phyloP scores from a whole-genome alignment of 2,113 vertebrate genomes.

The Poicephalus gulielmi region DNA sequence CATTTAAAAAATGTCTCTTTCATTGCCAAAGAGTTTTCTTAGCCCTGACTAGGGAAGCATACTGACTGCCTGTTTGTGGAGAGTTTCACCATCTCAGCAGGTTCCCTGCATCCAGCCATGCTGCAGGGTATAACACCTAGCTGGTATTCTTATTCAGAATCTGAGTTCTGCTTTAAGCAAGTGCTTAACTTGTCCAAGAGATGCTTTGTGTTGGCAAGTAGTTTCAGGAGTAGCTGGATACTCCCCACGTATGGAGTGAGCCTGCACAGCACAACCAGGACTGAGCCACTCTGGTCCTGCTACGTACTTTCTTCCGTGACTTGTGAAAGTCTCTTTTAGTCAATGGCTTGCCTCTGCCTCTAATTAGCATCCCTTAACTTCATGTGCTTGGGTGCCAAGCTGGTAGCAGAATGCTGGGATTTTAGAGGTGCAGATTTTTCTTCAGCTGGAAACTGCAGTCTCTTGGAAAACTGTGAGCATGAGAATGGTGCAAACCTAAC shows the following conservation, averaged over 20 bases:
- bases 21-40: not conserved
- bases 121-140: not conserved
- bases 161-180: not conserved
- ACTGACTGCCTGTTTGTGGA: not conserved
- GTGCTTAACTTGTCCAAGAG: not conserved
- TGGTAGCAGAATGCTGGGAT: not conserved
- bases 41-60: not conserved
- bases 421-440: not conserved
- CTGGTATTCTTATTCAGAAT: not conserved
- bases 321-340: not conserved
- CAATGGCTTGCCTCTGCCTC: not conserved
- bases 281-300: not conserved
- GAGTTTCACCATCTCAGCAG: not conserved
- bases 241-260: accelerated
- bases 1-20: not conserved
- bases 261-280: not conserved
- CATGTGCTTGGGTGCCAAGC: not conserved
- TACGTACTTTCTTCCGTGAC: accelerated
- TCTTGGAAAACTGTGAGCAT: not conserved
- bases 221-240: not conserved
- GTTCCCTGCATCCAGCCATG: not conserved
- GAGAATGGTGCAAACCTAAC: not conserved
- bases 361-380: not conserved
- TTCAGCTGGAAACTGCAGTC: not conserved
- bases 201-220: not conserved